These are phyloP conservation scores for Osmoderma eremita DNA, from an alignment of 2,888 invertebrate species.

Conservation along the genomic window DNA sequence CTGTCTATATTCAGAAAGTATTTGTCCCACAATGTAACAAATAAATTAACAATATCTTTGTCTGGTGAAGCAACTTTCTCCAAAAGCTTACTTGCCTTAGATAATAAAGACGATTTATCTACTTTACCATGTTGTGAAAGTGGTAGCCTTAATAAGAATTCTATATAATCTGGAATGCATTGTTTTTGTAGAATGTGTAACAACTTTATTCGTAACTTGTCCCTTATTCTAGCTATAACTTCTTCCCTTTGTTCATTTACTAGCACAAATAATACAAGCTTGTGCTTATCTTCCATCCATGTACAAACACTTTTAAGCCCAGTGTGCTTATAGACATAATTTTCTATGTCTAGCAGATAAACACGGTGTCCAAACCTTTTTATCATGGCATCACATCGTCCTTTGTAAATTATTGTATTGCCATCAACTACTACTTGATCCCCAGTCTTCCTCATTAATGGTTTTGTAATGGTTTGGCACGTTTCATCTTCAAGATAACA, in stretches of 20 bases:
- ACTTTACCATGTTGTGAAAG: conserved; percentile 78
- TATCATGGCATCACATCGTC: conserved; percentile 75
- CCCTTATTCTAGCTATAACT: conserved; percentile 52
- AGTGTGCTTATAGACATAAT: conserved; percentile 62
- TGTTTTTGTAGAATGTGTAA: conserved; percentile 58
- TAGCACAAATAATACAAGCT: conserved; percentile 66
- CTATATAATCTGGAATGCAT: conserved; percentile 71
- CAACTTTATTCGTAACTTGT: conserved; percentile 56
- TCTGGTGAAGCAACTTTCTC: conserved; percentile 45
- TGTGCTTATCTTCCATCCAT: conserved; percentile 65
- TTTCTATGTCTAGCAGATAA: conserved; percentile 70
- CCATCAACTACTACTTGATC: conserved; percentile 73
- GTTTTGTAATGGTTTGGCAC: conserved; percentile 53
- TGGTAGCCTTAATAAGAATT: conserved; percentile 70
- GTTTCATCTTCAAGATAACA: conserved; percentile 62
- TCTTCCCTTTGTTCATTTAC: conserved; percentile 54
- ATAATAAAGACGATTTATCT: conserved; percentile 64
- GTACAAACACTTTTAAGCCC: conserved; percentile 67
- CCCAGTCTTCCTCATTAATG: conserved; percentile 73
- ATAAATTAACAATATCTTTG: conserved; percentile 52
- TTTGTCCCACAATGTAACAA: conserved; percentile 54
- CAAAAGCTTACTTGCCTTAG: conserved; percentile 54
- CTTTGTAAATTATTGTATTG: conserved; percentile 70
- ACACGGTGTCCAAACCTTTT: conserved; percentile 83
- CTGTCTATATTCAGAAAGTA: conserved; percentile 49